phyloP scores from a whole-genome alignment of 35 echinoderm and acorn worm species.

The Apostichopus parvimensis region DNA sequence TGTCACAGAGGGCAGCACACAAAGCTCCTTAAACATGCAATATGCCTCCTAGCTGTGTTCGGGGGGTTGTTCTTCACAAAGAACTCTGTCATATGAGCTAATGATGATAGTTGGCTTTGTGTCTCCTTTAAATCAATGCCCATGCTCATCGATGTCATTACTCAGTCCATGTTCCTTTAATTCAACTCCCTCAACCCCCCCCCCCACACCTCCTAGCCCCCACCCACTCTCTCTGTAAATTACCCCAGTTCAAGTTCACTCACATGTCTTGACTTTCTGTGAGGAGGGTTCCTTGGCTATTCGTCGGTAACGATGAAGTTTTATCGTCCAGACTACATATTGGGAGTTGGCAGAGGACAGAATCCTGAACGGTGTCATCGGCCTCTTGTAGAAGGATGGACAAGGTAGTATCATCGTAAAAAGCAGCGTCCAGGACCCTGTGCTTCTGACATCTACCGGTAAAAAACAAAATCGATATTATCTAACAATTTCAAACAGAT shows the following conservation, averaged over 20 bases:
- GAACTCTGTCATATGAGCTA: too few relatives aligned
- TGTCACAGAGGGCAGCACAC: too few relatives aligned
- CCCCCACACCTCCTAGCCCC: too few relatives aligned
- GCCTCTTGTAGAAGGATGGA: constrained; percentile 86
- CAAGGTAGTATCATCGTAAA: constrained; percentile 83
- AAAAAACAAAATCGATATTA: neutral
- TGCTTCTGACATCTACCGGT: constrained; percentile 66
- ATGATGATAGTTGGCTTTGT: too few relatives aligned
- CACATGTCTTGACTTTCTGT: constrained; percentile 53
- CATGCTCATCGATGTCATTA: too few relatives aligned
- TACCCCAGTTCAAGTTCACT: neutral
- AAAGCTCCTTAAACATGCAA: too few relatives aligned
- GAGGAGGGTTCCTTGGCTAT: constrained; percentile 29
- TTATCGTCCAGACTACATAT: constrained; percentile 31
- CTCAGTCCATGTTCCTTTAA: too few relatives aligned
- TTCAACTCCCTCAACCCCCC: too few relatives aligned
- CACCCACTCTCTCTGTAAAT: too few relatives aligned
- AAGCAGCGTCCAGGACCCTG: constrained; percentile 72
- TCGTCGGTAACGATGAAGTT: constrained; percentile 42
- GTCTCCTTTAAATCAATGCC: too few relatives aligned
- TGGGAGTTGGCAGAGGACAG: constrained; percentile 78
- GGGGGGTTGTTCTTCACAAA: too few relatives aligned
- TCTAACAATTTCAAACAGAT: neutral
- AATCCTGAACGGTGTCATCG: constrained; percentile 44
- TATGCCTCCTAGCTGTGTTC: too few relatives aligned